Percentiles rank a stretch among this genome's conserved stretches.
These are phyloP conservation scores for Gobius niger DNA, from an alignment of 2,113 vertebrate species.

Conservation along the genomic window DNA sequence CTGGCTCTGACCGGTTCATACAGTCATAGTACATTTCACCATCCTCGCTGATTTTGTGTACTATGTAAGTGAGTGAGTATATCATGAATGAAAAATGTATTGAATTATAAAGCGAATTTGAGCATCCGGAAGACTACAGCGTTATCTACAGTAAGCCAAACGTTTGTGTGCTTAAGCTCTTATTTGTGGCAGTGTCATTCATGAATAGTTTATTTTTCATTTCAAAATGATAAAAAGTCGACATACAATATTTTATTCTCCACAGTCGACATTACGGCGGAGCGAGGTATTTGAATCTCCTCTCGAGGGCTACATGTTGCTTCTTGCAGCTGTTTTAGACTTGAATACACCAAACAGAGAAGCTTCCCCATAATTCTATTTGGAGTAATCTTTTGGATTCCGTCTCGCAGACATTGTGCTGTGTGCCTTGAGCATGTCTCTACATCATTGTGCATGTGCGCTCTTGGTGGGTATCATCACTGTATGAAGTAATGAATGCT, in stretches of 20 bases:
- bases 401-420: neutral
- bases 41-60: neutral
- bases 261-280: neutral
- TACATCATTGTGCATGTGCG: slow-evolving; percentile 12
- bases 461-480: slow-evolving; percentile 46
- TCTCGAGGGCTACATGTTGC: neutral
- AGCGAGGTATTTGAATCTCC: neutral
- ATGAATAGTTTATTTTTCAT: too few species aligned
- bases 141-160: too few species aligned
- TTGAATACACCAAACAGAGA: neutral
- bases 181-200: too few species aligned
- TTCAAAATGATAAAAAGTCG: too few species aligned
- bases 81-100: too few species aligned
- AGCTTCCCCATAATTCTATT: slow-evolving; percentile 3
- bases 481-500: slow-evolving; percentile 72
- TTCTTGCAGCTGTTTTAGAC: neutral
- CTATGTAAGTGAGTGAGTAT: neutral
- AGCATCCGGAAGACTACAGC: too few species aligned
- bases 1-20: too few species aligned
- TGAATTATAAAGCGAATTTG: too few species aligned
- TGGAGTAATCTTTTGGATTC: slow-evolving; percentile 1
- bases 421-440: slow-evolving; percentile 8
- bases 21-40: neutral
- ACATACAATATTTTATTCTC: neutral
- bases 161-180: too few species aligned